Evolutionary conservation across 2,113 vertebrate genomes (phyloP).

Genomic region (Cheirogaleus medius): DNA sequence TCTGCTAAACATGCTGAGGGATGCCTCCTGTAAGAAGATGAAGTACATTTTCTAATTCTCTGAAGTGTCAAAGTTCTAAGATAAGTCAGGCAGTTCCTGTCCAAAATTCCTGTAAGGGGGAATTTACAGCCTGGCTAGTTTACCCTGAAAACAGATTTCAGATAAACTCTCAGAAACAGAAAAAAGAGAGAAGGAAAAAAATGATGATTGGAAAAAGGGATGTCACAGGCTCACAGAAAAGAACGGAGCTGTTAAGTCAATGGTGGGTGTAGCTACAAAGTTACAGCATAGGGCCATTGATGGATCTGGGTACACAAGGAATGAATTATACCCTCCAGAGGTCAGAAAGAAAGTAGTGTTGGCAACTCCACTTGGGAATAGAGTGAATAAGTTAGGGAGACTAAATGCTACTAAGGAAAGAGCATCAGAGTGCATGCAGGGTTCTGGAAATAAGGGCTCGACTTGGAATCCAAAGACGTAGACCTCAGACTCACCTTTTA

Average conservation of each 20-base stretch:
- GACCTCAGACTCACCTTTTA: not conserved
- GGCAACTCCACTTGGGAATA: not conserved
- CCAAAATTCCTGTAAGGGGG: constrained; percentile 31
- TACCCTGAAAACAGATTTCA: constrained; percentile 60
- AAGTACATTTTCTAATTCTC: constrained; percentile 45
- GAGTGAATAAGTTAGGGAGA: not conserved
- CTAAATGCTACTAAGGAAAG: not conserved
- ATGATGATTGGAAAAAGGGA: not conserved
- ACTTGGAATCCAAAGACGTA: not conserved
- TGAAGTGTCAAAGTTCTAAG: constrained; percentile 20
- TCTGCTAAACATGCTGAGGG: constrained; percentile 26
- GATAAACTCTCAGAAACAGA: constrained; percentile 39
- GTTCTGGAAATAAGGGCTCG: not conserved
- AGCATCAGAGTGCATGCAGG: accelerated
- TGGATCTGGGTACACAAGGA: no score
- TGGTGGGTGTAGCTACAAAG: not conserved
- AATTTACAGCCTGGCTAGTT: constrained; percentile 52
- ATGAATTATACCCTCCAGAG: not conserved
- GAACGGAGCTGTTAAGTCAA: not conserved
- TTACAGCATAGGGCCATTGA: not conserved
- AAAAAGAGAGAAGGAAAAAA: constrained; percentile 14
- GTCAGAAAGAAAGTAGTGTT: not conserved
- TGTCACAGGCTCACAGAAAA: not conserved
- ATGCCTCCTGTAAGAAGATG: not conserved
- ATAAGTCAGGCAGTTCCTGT: constrained; percentile 47